Base-by-base conservation (phyloP, 2,888 invertebrate species). In the Asteroscopus sphinx region DNA sequence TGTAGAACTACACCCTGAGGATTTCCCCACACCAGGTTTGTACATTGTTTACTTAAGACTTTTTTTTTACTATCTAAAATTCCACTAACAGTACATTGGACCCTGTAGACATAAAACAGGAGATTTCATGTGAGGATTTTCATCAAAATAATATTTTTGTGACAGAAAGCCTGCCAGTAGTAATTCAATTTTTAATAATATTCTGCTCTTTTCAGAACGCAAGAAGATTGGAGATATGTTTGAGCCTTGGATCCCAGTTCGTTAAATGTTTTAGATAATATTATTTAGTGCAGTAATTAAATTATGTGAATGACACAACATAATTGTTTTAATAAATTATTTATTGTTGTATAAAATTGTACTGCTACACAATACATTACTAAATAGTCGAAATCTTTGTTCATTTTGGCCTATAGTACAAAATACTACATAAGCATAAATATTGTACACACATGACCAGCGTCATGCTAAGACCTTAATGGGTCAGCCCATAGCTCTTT, bases 1-100 rank as follows among this genome's bases (percentile, higher is more conserved):
- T 73, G 87, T 97, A 65, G 92, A 96, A 80, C 87, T 97, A 65
- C 97, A 97, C 85, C 97, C 97, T 1, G 97, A 97, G 40, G 97
- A 97, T 79, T 97, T 97, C 76, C 95, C 95, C 49, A 81, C 88
- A 15, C 95, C 94, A 80, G 95, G 97, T 96, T 86, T 82, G 62
- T 76, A 12, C 1, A 13, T 16, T 13, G 8, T 21, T 21, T 21
- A 6, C 21, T 6, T n/a, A 21, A 21, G 4, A 21, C 6, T 21
- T 21, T 21, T 21, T 21, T 6, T 3, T 21, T 4, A 21, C 21
- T 21, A 6, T 6, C 4, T n/a, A n/a, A n/a, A n/a, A n/a, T n/a
- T n/a, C n/a, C n/a, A n/a, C n/a, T n/a, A n/a, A n/a, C n/a, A n/a
- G n/a, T n/a, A n/a, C n/a, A n/a, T n/a, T n/a, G n/a, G n/a, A n/a